Percentiles rank a stretch among this genome's conserved stretches.
phyloP scores from a whole-genome alignment of 2,888 invertebrate genomes.

The Creontiades dilutus region DNA sequence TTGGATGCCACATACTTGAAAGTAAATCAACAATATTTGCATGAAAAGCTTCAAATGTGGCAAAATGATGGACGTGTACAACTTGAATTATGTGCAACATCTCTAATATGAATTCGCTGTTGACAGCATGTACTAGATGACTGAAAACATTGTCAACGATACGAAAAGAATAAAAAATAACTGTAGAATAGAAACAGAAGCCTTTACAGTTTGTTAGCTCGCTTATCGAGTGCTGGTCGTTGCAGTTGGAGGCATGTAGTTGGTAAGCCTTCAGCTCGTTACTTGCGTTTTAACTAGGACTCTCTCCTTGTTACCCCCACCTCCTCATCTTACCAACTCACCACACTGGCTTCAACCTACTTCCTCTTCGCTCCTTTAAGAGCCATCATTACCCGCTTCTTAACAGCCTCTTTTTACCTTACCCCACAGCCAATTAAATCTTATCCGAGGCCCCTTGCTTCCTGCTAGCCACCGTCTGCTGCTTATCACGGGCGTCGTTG shows the following conservation, averaged over 20 bases:
- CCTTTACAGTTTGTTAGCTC: neutral
- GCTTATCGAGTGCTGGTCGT: constrained; percentile 30
- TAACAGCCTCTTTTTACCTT: constrained; percentile 66
- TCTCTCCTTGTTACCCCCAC: constrained; percentile 31
- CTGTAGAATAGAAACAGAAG: too few species aligned
- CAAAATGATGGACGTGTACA: too few species aligned
- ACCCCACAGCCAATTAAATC: constrained; percentile 69
- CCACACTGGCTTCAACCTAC: neutral
- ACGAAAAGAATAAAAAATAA: too few species aligned
- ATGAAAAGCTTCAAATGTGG: too few species aligned
- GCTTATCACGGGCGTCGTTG: neutral
- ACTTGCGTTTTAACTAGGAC: constrained; percentile 35
- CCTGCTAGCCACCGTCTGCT: neutral
- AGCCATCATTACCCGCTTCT: constrained; percentile 68
- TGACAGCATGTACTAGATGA: too few species aligned
- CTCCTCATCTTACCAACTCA: constrained; percentile 40
- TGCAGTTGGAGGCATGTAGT: constrained; percentile 24
- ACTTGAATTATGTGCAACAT: too few species aligned
- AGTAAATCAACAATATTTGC: too few species aligned
- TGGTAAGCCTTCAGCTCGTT: constrained; percentile 42
- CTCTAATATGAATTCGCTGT: too few species aligned
- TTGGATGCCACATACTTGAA: too few species aligned
- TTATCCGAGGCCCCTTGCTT: constrained; percentile 7
- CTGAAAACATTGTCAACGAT: too few species aligned
- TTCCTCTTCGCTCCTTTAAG: constrained; percentile 46